Evolutionary conservation across 2,113 vertebrate genomes (phyloP).

Genomic region (Malaclemys terrapin): DNA sequence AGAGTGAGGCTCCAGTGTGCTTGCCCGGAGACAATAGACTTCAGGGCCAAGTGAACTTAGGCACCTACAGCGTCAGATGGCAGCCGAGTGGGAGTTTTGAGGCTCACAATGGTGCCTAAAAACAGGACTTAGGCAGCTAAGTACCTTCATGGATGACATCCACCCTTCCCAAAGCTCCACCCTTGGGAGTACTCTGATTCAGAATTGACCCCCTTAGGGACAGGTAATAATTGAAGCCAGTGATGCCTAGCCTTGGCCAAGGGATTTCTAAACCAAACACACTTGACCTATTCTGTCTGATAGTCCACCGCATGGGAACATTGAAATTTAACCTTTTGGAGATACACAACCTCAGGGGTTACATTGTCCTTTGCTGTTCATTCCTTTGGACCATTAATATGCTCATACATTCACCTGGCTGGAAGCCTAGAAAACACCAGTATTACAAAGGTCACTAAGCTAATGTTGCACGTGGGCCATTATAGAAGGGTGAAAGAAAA

Average conservation of each 20-base stretch:
- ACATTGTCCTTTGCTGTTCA: neutral
- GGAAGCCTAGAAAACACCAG: neutral
- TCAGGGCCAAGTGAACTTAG: neutral
- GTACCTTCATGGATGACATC: neutral
- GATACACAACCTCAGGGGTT: neutral
- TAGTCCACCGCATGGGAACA: neutral
- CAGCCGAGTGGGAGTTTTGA: neutral
- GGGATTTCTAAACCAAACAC: neutral
- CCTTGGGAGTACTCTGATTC: neutral
- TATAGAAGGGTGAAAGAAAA: neutral
- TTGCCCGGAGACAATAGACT: neutral
- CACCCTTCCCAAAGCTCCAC: neutral
- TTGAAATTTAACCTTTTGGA: neutral
- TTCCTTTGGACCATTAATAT: neutral
- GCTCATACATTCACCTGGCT: neutral
- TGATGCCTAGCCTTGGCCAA: neutral
- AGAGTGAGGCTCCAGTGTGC: neutral
- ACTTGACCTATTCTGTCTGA: neutral
- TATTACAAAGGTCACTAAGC: neutral
- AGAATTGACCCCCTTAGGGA: neutral
- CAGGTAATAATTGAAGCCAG: rapidly evolving
- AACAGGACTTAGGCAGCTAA: neutral
- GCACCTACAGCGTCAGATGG: neutral
- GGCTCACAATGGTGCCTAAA: neutral
- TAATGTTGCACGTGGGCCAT: neutral